These are phyloP conservation scores for Nezara viridula DNA, from an alignment of 2,888 invertebrate genomes.

Conservation along the genomic window DNA sequence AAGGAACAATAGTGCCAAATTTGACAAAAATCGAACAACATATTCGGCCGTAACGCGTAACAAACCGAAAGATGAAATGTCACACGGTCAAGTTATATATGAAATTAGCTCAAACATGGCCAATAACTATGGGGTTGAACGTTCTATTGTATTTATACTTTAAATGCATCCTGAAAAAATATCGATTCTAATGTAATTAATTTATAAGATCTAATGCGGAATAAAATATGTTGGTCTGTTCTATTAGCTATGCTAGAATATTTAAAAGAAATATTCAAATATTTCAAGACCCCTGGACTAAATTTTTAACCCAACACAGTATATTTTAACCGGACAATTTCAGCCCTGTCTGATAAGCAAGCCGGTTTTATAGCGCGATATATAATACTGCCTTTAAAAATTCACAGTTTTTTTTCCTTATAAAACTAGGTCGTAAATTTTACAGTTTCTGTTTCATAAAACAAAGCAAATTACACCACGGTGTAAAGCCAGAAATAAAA, in stretches of 20 bases:
- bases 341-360: background rate
- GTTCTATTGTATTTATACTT: no score
- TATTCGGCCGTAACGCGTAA: no score
- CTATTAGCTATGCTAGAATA: background rate
- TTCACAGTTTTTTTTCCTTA: background rate
- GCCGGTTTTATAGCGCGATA: background rate
- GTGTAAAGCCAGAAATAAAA: background rate
- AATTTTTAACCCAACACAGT: background rate
- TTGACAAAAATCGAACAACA: no score
- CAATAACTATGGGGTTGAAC: no score
- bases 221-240: no score
- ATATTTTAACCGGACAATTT: background rate
- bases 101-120: no score
- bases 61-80: no score
- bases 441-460: constrained; percentile 8
- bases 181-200: no score
- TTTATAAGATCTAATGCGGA: no score
- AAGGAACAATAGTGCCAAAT: no score
- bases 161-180: no score
- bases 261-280: background rate
- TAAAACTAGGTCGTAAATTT: background rate
- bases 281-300: background rate
- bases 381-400: background rate
- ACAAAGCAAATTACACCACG: background rate
- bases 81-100: no score